Evolutionary conservation across 2,797 vertebrate genomes (phyloP), one percentile per base, ranked within the genome.

Genomic region (Xyrichtys novacula): DNA sequence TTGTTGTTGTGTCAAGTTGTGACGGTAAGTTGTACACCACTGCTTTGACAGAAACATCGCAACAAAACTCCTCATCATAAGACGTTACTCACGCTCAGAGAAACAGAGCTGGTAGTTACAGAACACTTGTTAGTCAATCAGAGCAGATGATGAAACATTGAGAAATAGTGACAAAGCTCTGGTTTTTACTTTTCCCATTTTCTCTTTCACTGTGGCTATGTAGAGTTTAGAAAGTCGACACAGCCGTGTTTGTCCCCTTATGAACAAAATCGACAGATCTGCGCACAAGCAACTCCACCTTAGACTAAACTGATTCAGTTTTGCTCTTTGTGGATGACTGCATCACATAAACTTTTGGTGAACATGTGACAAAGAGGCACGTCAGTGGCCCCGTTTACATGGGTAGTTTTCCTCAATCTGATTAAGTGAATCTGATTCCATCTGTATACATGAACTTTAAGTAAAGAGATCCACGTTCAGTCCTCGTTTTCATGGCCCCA

Each of bases 111-210:
- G 15, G 26, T 34, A 77, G 55, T 72, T 50, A 69, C 55, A 67
- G 38, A 77, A 63, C 63, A 76, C 58, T 65, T 74, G 91, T 96
- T 95, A 95, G 60, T 31, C 54, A 42, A 65, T 79, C 70, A 63
- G 39, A 63, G 54, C 5, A 70, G 39, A 43, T 85, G 83, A 85
- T 81, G 75, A 68, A 90, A 91, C 83, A 67, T 1, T 54, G 47
- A 53, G n/a, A 23, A 88, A 86, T 55, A 46, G 34, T 63, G 65
- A 67, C 29, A 15, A 63, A 29, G 23, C 32, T 46, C 38, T 42
- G 25, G 53, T 47, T 48, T 65, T 44, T 39, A 14, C 11, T 40
- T 43, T 58, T 62, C 39, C 16, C 31, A 16, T 57, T 62, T 62
- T 68, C 40, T 50, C 19, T 63, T 23, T 46, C 5, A 43, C 44